Evolutionary conservation across 2,797 vertebrate species (phyloP), one percentile per base, ranked within the genome.

Genomic region (Thalassophryne amazonica): DNA sequence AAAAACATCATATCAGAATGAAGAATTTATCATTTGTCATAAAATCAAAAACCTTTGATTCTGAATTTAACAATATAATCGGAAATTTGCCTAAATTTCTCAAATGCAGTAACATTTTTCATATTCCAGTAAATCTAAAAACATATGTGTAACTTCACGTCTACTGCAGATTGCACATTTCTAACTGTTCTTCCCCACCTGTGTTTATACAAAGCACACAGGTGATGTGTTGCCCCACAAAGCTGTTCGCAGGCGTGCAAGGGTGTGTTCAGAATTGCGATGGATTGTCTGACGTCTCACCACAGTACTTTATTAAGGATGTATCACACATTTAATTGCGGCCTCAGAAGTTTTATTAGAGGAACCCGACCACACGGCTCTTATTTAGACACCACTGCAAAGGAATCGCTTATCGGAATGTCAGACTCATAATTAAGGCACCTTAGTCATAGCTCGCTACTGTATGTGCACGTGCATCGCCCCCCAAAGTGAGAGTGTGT

Each of bases 401-500:
- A 73, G 56, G 51, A 80, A 63, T 69, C 74, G 55, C 64, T 76
- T 55, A 50, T n/a, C n/a, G 58, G 63, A 68, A 71, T 72, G 64
- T 76, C 61, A 80, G 57, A 65, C 55, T 75, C 56, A 48, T 71
- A 70, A 78, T 86, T 74, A 79, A 78, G 67, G 66, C 76, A 69
- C 69, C 74, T 71, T 70, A 73, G 66, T 76, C 76, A 74, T 53
- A 57, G 58, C 60, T 52, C 20, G 53, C 37, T 18, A 22, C 19
- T 12, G 54, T 56, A 60, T 32, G 62, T 30, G 27, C 25, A 36
- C 34, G 31, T 49, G 38, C 42, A 9, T n/a, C n/a, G 24, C 19
- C 15, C 29, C 13, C 5, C 24, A 19, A 24, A 28, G 24, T 32
- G 24, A 25, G 7, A 25, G 12, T 17, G 9, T 52, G 7, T 35